A percentile compares a stretch with the other conserved stretches of the same genome.
Evolutionary conservation across 2,888 invertebrate species (phyloP).

Genomic region (Myathropa florea): DNA sequence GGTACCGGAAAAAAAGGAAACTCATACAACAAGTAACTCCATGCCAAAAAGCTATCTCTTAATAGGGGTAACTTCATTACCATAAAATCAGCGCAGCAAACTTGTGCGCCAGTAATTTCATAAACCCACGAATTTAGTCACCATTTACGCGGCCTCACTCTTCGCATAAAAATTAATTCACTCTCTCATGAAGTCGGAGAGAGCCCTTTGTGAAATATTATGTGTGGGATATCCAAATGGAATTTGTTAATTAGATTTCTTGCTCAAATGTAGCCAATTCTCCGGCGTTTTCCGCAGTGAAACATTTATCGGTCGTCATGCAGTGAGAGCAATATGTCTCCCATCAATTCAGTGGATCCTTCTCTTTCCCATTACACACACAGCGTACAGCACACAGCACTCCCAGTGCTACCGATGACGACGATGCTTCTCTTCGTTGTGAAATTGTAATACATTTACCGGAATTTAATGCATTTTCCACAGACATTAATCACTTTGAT

Average conservation of each 20-base stretch:
- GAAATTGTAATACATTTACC: conserved; percentile 80
- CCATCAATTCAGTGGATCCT: conserved; percentile 13
- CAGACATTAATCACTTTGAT: conserved; percentile 80
- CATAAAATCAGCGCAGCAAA: conserved; percentile 65
- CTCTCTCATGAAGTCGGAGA: neutral
- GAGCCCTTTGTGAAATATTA: conserved; percentile 60
- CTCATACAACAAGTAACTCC: neutral
- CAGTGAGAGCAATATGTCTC: conserved; percentile 59
- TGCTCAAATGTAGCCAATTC: conserved; percentile 65
- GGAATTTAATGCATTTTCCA: conserved; percentile 81
- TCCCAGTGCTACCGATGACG: conserved; percentile 41
- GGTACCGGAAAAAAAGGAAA: neutral
- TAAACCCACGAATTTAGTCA: conserved; percentile 59
- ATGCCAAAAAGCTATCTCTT: conserved; percentile 27
- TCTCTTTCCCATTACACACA: neutral
- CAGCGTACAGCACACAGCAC: neutral
- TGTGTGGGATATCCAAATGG: conserved; percentile 56
- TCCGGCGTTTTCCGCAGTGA: conserved; percentile 18
- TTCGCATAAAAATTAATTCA: neutral
- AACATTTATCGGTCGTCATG: conserved; percentile 43
- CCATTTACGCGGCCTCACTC: conserved; percentile 28
- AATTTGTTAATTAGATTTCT: conserved; percentile 71
- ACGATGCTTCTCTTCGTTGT: conserved; percentile 72
- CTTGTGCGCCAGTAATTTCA: conserved; percentile 62
- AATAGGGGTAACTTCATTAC: conserved; percentile 66